Evolutionary conservation across 2,888 invertebrate genomes (phyloP), one percentile per base, ranked within the genome.

Genomic region (Cerceris ruficornis): DNA sequence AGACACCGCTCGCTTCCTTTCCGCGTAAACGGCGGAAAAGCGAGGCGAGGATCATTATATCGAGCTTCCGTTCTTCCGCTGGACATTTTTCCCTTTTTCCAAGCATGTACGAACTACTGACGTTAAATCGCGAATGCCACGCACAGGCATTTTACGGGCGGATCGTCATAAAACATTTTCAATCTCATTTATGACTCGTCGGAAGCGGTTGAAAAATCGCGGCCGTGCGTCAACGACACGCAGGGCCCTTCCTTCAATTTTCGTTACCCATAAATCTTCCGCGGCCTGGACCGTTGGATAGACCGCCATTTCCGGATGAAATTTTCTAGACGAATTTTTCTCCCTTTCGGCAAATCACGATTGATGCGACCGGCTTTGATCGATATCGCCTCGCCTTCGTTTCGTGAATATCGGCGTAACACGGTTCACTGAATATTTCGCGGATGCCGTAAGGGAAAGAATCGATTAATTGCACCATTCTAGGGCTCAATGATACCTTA

Each of bases 121-220:
- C 58, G 72, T 78, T 77, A 68, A 68, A 77, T 78, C 69, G 66
- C 55, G 69, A 64, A 69, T 46, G 54, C 66, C 66, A 42, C 39
- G 66, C 46, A 55, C 70, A 61, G 68, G 39, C 46, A 49, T 67
- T 68, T 65, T 67, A 55, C 55, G 55, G 55, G 7, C 15, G 8
- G 42, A 4, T 55, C 64, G 42, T 69, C 74, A 64, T 67, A 59
- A 61, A 71, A 78, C 66, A 82, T 67, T 72, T 62, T 69, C 69
- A 72, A 73, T 73, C 73, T 79, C 82, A 70, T 77, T 81, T 72
- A 69, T 59, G 75, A 67, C 28, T 42, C 43, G 52, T 54, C 46
- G 80, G 59, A 46, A 42, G 42, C 17, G 62, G 15, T 50, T 71
- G 81, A 80, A 83, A 83, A 77, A 77, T 77, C 57, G 43, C 43